Evolutionary conservation across 2,113 vertebrate species (phyloP).

Genomic region (Apaloderma vittatum): DNA sequence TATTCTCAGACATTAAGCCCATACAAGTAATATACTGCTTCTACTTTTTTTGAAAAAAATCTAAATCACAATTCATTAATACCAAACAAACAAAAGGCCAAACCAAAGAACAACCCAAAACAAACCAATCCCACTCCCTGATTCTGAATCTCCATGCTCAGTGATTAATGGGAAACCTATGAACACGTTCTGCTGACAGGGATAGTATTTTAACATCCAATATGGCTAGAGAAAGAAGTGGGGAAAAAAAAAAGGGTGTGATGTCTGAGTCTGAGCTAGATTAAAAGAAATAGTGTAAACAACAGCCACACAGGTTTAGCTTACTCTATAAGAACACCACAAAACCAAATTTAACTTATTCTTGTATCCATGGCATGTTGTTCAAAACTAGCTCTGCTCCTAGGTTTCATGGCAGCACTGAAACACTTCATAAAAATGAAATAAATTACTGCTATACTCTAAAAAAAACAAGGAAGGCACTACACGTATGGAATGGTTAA

Average conservation of each 20-base stretch:
- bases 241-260: not conserved
- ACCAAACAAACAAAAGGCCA: not conserved
- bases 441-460: not conserved
- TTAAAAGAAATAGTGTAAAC: not conserved
- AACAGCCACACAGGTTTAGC: not conserved
- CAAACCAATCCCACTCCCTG: rapidly evolving
- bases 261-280: not conserved
- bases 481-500: not conserved
- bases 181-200: not conserved
- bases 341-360: not conserved
- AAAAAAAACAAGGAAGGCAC: not conserved
- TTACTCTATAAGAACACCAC: not conserved
- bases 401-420: not conserved
- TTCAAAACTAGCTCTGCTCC: not conserved
- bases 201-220: not conserved
- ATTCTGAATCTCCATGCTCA: not conserved
- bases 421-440: not conserved
- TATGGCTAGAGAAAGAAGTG: not conserved
- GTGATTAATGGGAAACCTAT: not conserved
- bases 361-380: not conserved
- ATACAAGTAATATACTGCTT: not conserved
- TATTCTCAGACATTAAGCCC: not conserved
- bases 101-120: not conserved
- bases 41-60: not conserved
- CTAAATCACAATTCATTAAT: not conserved